Percentiles rank a stretch among this genome's conserved stretches.
phyloP scores from a whole-genome alignment of 1,140 invertebrate genomes.

The Drosophila murphyi region DNA sequence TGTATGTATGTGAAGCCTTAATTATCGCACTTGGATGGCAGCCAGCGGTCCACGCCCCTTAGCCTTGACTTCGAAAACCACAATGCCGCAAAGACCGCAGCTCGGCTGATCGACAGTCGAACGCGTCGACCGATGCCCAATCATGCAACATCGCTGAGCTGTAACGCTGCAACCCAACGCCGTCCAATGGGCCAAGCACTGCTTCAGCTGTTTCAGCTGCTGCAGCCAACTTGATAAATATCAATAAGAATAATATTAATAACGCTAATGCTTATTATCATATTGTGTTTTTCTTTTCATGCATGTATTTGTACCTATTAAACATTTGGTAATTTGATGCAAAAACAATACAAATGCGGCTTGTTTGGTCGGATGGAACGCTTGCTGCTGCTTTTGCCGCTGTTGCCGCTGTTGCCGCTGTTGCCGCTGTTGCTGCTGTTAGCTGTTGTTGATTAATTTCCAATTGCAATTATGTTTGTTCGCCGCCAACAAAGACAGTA shows the following conservation, averaged over 20 bases:
- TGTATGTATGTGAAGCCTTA: slow-evolving; percentile 38
- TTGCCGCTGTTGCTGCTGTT: slow-evolving; percentile 1
- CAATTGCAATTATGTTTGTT: slow-evolving; percentile 47
- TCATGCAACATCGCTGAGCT: slow-evolving; percentile 33
- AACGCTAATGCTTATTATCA: slow-evolving; percentile 26
- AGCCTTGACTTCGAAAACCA: slow-evolving; percentile 70
- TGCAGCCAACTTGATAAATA: slow-evolving; percentile 8
- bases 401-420: not conserved
- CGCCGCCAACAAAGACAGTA: slow-evolving; percentile 25
- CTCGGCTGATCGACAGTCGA: not conserved
- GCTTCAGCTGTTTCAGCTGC: not conserved
- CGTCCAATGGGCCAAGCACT: not conserved
- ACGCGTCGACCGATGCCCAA: slow-evolving; percentile 14
- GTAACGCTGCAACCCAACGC: slow-evolving; percentile 25
- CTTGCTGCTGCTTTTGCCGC: not conserved
- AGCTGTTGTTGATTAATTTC: slow-evolving; percentile 40
- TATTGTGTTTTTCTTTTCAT: not conserved
- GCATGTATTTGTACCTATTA: slow-evolving; percentile 11
- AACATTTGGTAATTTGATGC: slow-evolving; percentile 43
- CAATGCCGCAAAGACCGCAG: slow-evolving; percentile 61
- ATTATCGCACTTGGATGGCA: slow-evolving; percentile 58
- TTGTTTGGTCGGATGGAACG: slow-evolving; percentile 25
- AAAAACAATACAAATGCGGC: slow-evolving; percentile 15
- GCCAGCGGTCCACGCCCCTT: slow-evolving; percentile 40
- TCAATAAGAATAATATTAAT: slow-evolving; percentile 37